A percentile compares a stretch with the other conserved stretches of the same genome.
Conservation (phyloP, 2,888 invertebrate species). For the Mythimna pallens region DNA sequence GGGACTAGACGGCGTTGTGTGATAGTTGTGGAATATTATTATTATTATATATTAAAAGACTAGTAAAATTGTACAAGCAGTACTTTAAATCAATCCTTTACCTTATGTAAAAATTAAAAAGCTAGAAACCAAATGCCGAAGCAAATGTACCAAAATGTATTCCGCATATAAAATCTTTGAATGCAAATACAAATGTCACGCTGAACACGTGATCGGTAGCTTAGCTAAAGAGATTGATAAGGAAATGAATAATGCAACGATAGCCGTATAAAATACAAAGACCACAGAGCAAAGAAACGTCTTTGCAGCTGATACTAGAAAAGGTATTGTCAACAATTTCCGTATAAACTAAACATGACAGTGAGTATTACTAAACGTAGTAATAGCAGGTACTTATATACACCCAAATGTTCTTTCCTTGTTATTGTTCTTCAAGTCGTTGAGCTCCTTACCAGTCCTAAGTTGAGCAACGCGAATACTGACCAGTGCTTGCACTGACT, state of each 20-base stretch:
- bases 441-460: too few relatives aligned
- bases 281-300: neutral
- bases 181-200: constrained; percentile 46
- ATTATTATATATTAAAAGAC: too few relatives aligned
- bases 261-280: neutral
- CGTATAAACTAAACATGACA: neutral
- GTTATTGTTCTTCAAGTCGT: too few relatives aligned
- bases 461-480: too few relatives aligned
- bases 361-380: too few relatives aligned
- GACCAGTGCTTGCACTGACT: too few relatives aligned
- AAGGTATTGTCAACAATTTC: neutral
- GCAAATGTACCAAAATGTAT: constrained; percentile 33
- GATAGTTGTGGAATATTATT: too few relatives aligned
- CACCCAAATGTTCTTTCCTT: too few relatives aligned
- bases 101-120: neutral
- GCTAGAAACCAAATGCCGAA: constrained; percentile 10
- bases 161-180: constrained; percentile 29
- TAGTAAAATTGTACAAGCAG: too few relatives aligned
- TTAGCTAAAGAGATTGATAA: constrained; percentile 54
- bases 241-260: constrained; percentile 51
- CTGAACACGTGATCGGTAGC: constrained; percentile 45
- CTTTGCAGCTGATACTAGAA: neutral
- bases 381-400: too few relatives aligned
- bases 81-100: neutral
- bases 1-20: too few relatives aligned